A percentile compares a stretch with the other conserved stretches of the same genome.
phyloP scores from a whole-genome alignment of 2,888 invertebrate genomes.

The Ariolimax columbianus region DNA sequence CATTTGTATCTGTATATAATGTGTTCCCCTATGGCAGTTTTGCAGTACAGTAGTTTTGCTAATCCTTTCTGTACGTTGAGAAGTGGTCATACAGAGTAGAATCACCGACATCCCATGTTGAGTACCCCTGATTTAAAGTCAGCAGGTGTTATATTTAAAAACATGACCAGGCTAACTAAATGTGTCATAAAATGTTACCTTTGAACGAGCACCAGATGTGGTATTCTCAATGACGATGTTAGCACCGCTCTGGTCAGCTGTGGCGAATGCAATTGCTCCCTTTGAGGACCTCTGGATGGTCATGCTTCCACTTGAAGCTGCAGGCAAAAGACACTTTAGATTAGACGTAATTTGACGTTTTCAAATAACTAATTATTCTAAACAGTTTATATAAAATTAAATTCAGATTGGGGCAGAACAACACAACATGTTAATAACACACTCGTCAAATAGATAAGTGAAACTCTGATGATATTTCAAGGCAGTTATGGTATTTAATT shows the following conservation, averaged over 20 bases:
- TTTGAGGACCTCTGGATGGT: slow-evolving; percentile 58
- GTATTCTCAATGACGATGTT: slow-evolving; percentile 59
- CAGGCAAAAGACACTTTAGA: not conserved
- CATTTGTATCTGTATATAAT: too few species aligned
- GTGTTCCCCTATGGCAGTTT: too few species aligned
- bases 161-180: too few species aligned
- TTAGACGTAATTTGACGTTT: not conserved
- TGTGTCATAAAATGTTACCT: slow-evolving; percentile 29
- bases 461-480: too few species aligned
- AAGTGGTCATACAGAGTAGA: too few species aligned
- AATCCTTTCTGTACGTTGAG: too few species aligned
- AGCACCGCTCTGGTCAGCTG: slow-evolving; percentile 52
- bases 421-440: not conserved
- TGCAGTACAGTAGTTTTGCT: too few species aligned
- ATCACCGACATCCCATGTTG: too few species aligned
- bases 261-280: slow-evolving; percentile 54
- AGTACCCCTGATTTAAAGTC: too few species aligned
- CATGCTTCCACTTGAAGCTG: slow-evolving; percentile 55
- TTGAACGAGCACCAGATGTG: slow-evolving; percentile 52
- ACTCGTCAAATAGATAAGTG: too few species aligned
- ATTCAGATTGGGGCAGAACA: not conserved
- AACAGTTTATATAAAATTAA: not conserved
- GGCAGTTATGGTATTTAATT: too few species aligned
- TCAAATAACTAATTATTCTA: not conserved
- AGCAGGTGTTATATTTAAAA: too few species aligned